Percentiles rank a stretch among this genome's conserved stretches.
phyloP scores from a whole-genome alignment of 2,113 vertebrate genomes.

The Barnardius zonarius region DNA sequence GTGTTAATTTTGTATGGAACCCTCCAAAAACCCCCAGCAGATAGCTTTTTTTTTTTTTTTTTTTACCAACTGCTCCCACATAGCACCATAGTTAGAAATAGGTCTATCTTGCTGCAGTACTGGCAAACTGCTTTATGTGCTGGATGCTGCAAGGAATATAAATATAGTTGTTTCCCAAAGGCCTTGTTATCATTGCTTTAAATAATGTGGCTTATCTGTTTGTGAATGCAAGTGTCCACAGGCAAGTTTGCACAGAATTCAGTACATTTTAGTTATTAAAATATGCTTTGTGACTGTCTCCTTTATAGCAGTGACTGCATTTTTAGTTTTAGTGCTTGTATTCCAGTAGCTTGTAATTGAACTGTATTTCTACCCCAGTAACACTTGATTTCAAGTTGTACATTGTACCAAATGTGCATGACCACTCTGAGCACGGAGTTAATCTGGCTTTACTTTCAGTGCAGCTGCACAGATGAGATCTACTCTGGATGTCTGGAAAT shows the following conservation, averaged over 20 bases:
- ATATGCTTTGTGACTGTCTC: neutral
- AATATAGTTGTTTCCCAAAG: conserved; percentile 27
- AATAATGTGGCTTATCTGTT: neutral
- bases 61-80: conserved; percentile 20
- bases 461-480: neutral
- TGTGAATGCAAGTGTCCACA: neutral
- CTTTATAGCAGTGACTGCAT: neutral
- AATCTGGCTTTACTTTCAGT: neutral
- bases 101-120: conserved; percentile 16
- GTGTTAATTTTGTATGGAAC: neutral
- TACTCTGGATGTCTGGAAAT: neutral
- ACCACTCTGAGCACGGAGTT: neutral
- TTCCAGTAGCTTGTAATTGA: neutral
- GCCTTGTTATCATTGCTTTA: neutral
- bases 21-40: neutral
- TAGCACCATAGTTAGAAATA: neutral
- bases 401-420: neutral
- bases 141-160: conserved; percentile 27
- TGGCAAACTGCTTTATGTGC: conserved; percentile 20
- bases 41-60: neutral
- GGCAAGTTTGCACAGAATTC: neutral
- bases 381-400: neutral
- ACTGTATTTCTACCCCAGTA: neutral
- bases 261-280: neutral
- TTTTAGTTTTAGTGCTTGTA: neutral